Evolutionary conservation across 2,888 invertebrate species (phyloP).

Genomic region (Mythimna albipuncta): DNA sequence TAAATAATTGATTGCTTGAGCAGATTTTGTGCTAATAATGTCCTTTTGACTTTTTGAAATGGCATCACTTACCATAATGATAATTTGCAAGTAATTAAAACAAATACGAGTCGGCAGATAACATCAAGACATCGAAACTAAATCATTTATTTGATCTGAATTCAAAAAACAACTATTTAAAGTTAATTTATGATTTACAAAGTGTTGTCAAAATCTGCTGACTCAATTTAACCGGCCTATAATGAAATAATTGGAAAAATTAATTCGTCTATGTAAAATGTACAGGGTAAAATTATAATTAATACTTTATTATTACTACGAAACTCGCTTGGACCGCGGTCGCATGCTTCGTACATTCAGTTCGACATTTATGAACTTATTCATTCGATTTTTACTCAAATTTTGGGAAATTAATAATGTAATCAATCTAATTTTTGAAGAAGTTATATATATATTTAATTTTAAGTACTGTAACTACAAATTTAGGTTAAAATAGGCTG

Average conservation of each 20-base stretch:
- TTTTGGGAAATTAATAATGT: slow-evolving; percentile 52
- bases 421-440: slow-evolving; percentile 61
- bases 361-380: slow-evolving; percentile 53
- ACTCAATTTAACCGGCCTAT: slow-evolving; percentile 53
- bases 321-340: slow-evolving; percentile 62
- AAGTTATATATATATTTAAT: slow-evolving; percentile 57
- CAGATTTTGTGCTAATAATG: slow-evolving; percentile 27
- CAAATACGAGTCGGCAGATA: slow-evolving; percentile 14
- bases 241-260: slow-evolving; percentile 39
- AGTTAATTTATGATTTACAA: background rate
- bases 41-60: slow-evolving; percentile 24
- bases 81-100: slow-evolving; percentile 30
- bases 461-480: slow-evolving; percentile 59
- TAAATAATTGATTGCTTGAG: slow-evolving; percentile 19
- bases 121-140: background rate
- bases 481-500: slow-evolving; percentile 54
- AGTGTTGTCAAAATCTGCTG: slow-evolving; percentile 16
- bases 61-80: slow-evolving; percentile 4
- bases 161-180: background rate
- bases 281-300: slow-evolving; percentile 84
- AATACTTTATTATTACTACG: slow-evolving; percentile 67
- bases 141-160: background rate
- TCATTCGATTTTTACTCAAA: slow-evolving; percentile 46
- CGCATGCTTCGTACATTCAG: slow-evolving; percentile 61
- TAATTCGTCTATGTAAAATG: slow-evolving; percentile 71